Conservation (phyloP, 2,797 vertebrate species). For the Sebastes oblongus region DNA sequence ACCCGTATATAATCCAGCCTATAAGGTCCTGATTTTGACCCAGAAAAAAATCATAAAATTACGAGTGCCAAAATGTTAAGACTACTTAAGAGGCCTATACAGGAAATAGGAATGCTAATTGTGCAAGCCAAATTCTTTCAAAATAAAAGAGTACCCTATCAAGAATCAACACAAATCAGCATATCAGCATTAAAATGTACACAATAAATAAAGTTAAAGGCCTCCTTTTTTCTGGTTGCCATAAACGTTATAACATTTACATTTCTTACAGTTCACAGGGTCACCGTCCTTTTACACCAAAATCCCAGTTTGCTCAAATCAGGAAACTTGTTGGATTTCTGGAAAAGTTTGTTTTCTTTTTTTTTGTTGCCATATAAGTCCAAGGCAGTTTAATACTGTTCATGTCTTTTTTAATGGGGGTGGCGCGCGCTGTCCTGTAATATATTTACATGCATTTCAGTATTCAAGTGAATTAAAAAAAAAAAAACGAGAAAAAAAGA, state of each 20-base stretch:
- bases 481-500: constrained; percentile 56
- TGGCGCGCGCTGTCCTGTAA: constrained; percentile 69
- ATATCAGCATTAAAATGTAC: constrained; percentile 87
- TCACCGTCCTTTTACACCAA: constrained; percentile 80
- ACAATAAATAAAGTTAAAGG: constrained; percentile 94
- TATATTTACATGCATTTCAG: constrained; percentile 87
- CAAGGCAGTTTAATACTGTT: constrained; percentile 71
- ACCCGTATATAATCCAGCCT: constrained; percentile 81
- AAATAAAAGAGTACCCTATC: constrained; percentile 67
- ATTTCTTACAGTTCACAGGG: constrained; percentile 89
- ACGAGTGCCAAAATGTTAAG: constrained; percentile 65
- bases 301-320: constrained; percentile 71
- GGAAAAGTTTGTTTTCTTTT: constrained; percentile 68
- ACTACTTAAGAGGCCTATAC: constrained; percentile 72
- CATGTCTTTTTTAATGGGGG: constrained; percentile 59
- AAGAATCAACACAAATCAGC: constrained; percentile 77
- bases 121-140: constrained; percentile 86
- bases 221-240: constrained; percentile 84
- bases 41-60: constrained; percentile 62
- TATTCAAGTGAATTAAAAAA: constrained; percentile 84
- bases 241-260: constrained; percentile 92
- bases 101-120: constrained; percentile 78
- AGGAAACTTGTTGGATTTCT: constrained; percentile 75
- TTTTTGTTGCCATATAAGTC: constrained; percentile 73
- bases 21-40: constrained; percentile 70